Evolutionary conservation across 2,113 vertebrate genomes (phyloP), one percentile per base, ranked within the genome.

Genomic region (Zosterops japonicus): DNA sequence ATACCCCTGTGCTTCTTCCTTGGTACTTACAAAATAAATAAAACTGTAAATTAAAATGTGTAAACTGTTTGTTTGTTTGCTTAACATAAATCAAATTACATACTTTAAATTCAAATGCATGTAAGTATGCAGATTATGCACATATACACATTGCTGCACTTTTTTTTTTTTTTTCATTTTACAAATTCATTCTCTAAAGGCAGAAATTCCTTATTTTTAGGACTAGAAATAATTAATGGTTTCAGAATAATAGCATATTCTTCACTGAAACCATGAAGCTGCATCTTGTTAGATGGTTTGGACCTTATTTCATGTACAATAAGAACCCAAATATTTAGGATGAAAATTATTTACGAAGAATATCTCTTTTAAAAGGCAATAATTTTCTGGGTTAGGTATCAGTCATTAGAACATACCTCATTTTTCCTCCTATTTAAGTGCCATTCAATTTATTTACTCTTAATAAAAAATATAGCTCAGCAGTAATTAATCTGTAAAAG

Each of bases 61-160:
- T 57, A 65, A 57, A 6, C 5, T 36, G 80, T 90, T 88, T 83
- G 44, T 35, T 86, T 82, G 25, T 79, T 67, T 87, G 39, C 64
- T 72, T 91, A 82, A 67, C 29, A 36, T 39, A 85, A 80, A 92
- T 7, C 12, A 88, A 95, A 90, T 56, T 1, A 6, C 35, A 74
- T 50, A 44, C 14, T 77, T 88, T 69, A 89, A 80, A 86, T 83
- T 94, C 68, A 83, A 93, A 92, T 86, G 19, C 27, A 74, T 86
- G 29, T 83, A 89, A 86, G 41, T 74, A 47, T 67, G 47, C 39
- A 88, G 71, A 94, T 67, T 70, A 94, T 64, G 57, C 33, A 75
- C 8, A 53, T 28, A 77, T 44, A 74, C 4, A 52, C 23, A 75
- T 19, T 78, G 42, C 44, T 65, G 18, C 2, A 3, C 10, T 41